phyloP scores from a whole-genome alignment of 1,140 invertebrate genomes.

The Papilio machaon region DNA sequence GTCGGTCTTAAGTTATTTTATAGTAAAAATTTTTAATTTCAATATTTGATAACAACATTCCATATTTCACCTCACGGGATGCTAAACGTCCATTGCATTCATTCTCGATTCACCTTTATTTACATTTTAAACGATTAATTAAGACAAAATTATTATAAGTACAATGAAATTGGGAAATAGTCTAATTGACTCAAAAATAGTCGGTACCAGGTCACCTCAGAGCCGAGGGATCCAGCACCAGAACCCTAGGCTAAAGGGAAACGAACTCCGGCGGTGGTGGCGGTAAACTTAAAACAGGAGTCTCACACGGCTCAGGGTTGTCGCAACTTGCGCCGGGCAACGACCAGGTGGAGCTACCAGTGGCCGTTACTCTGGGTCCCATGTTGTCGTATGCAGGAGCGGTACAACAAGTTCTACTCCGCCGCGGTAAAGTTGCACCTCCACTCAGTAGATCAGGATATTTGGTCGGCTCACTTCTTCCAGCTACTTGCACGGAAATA shows the following conservation, averaged over 20 bases:
- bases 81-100: slow-evolving; percentile 72
- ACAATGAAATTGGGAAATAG: slow-evolving; percentile 75
- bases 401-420: slow-evolving; percentile 69
- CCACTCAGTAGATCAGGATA: slow-evolving; percentile 82
- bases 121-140: slow-evolving; percentile 67
- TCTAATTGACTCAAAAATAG: slow-evolving; percentile 76
- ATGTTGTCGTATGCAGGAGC: slow-evolving; percentile 92
- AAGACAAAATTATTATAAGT: slow-evolving; percentile 67
- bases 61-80: slow-evolving; percentile 75
- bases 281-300: slow-evolving; percentile 70
- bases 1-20: slow-evolving; percentile 64
- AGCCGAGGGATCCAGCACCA: slow-evolving; percentile 75
- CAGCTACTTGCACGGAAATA: slow-evolving; percentile 79
- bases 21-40: slow-evolving; percentile 63
- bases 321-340: slow-evolving; percentile 84
- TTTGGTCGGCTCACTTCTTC: slow-evolving; percentile 85
- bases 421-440: slow-evolving; percentile 70
- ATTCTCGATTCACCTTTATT: slow-evolving; percentile 58
- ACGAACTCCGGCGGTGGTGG: slow-evolving; percentile 78
- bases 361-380: slow-evolving; percentile 93
- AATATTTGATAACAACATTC: slow-evolving; percentile 77
- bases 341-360: slow-evolving; percentile 91
- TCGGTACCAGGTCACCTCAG: slow-evolving; percentile 79
- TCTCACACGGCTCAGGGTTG: slow-evolving; percentile 63
- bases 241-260: slow-evolving; percentile 76